Conservation (phyloP, 2,797 vertebrate genomes). For the Coregonus sp. region DNA sequence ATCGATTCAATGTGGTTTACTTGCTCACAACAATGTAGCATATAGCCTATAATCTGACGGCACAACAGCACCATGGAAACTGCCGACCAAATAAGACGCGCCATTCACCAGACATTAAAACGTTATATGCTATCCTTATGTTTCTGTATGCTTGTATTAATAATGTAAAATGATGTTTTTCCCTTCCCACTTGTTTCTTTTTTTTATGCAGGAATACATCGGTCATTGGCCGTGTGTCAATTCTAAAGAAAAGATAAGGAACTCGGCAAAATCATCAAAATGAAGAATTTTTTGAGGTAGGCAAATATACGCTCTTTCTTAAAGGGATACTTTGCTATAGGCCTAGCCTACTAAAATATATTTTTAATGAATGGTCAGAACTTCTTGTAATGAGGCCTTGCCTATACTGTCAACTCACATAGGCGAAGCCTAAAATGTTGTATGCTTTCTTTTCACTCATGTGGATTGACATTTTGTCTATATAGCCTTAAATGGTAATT, state of each 20-base stretch:
- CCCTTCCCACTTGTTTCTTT: not conserved
- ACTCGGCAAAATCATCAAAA: constrained; percentile 49
- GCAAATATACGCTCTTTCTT: not conserved
- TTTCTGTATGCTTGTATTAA: not conserved
- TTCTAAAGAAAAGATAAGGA: constrained; percentile 15
- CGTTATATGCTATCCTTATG: not conserved
- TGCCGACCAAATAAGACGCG: not conserved
- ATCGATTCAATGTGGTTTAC: not conserved
- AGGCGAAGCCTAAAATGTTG: not conserved
- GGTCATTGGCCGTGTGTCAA: not conserved
- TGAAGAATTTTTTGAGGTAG: constrained; percentile 84
- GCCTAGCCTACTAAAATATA: not conserved
- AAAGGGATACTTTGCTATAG: not conserved
- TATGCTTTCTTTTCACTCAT: not conserved
- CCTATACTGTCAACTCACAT: not conserved
- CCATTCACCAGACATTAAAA: not conserved
- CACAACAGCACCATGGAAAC: constrained; percentile 62
- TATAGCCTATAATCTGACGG: constrained; percentile 27
- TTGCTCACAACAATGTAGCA: not conserved
- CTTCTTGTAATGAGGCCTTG: not conserved
- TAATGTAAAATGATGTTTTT: not conserved
- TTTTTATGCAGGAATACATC: not conserved
- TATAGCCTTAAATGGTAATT: not conserved
- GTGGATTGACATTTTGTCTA: not conserved
- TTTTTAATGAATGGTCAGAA: not conserved